These are phyloP conservation scores for Cyphomyrus discorhynchus DNA, from an alignment of 2,113 vertebrate genomes.

Conservation along the genomic window DNA sequence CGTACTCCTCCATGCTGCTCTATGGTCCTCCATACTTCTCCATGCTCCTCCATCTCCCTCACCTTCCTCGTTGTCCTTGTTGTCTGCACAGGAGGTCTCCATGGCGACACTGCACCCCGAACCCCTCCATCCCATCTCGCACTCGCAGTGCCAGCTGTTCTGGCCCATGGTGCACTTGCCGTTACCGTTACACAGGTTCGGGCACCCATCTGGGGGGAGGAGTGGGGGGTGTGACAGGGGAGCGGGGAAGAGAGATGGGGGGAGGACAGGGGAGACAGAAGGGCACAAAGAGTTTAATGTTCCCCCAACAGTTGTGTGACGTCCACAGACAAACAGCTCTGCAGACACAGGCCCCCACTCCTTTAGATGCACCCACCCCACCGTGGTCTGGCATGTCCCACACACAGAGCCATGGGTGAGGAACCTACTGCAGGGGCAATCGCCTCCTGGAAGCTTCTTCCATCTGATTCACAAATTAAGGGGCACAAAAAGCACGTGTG, in stretches of 20 bases:
- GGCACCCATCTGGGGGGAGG: conserved; percentile 80
- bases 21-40: not conserved
- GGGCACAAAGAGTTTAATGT: not conserved
- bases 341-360: not conserved
- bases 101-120: conserved; percentile 83
- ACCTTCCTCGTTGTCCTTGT: conserved; percentile 91
- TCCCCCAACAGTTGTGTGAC: not conserved
- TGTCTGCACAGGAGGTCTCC: conserved; percentile 83
- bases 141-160: conserved; percentile 87
- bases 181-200: conserved; percentile 79
- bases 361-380: not conserved
- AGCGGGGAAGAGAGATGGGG: not conserved
- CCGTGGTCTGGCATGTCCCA: not conserved
- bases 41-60: conserved; percentile 53
- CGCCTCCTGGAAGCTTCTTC: not conserved
- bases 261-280: not conserved
- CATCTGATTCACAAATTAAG: not conserved
- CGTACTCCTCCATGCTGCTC: conserved; percentile 22
- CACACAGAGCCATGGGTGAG: not conserved
- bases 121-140: conserved; percentile 84
- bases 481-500: not conserved
- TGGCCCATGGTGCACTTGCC: conserved; percentile 82
- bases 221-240: conserved; percentile 50
- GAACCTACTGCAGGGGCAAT: not conserved
- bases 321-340: not conserved